phyloP scores from a whole-genome alignment of 2,888 invertebrate genomes.

The Lasioglossum calceatum region DNA sequence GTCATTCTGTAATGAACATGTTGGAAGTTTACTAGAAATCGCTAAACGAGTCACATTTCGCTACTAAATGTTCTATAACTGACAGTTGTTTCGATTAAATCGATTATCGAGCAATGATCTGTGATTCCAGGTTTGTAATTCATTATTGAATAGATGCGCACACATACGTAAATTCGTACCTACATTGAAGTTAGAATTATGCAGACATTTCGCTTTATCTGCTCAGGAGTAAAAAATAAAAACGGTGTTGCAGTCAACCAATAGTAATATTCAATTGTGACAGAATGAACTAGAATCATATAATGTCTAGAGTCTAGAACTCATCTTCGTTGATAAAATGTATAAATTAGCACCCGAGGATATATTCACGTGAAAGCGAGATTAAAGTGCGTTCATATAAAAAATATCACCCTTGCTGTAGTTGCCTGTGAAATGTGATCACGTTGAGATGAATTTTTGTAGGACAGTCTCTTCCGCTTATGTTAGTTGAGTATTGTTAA shows the following conservation, averaged over 20 bases:
- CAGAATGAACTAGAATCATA: background rate
- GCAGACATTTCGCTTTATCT: background rate
- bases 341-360: background rate
- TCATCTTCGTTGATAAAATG: background rate
- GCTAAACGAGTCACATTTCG: slow-evolving; percentile 19
- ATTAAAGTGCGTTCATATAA: background rate
- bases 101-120: slow-evolving; percentile 7
- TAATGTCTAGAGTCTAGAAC: background rate
- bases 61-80: slow-evolving; percentile 4
- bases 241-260: background rate
- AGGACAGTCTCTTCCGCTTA: background rate
- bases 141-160: background rate
- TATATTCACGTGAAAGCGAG: background rate
- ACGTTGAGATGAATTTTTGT: background rate
- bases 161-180: background rate
- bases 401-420: background rate
- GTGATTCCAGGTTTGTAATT: background rate
- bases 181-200: background rate
- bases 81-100: slow-evolving; percentile 38
- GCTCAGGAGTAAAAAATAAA: background rate
- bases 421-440: slow-evolving; percentile 7
- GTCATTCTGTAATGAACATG: slow-evolving; percentile 66
- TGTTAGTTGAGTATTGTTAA: background rate
- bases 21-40: slow-evolving; percentile 17
- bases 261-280: background rate